phyloP scores from a whole-genome alignment of 1,140 invertebrate genomes.

The Neelides sp. region DNA sequence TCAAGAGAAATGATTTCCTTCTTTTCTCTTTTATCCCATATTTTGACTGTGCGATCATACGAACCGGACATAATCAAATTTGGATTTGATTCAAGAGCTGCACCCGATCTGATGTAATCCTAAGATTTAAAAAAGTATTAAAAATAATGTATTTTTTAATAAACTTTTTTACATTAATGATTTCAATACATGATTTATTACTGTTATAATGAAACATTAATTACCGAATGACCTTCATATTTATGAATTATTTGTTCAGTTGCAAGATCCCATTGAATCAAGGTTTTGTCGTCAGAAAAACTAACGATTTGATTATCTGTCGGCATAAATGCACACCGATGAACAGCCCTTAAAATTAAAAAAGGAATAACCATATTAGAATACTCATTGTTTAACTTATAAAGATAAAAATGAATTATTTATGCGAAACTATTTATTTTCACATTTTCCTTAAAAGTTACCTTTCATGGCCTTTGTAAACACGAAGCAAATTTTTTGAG shows the following conservation, averaged over 20 bases:
- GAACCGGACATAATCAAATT: conserved; percentile 71
- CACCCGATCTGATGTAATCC: conserved; percentile 73
- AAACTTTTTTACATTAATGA: no score
- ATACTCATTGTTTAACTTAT: neutral
- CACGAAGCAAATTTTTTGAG: conserved; percentile 59
- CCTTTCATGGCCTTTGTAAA: conserved; percentile 53
- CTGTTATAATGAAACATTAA: conserved; percentile 7
- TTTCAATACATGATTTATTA: conserved; percentile 16
- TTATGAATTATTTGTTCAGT: conserved; percentile 55
- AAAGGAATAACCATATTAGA: conserved; percentile 16
- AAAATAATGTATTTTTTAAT: neutral
- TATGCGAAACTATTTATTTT: neutral
- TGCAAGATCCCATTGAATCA: conserved; percentile 77
- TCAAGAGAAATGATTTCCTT: conserved; percentile 60
- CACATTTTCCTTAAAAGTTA: conserved; percentile 31
- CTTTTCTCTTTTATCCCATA: conserved; percentile 72
- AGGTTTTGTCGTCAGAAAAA: conserved; percentile 87
- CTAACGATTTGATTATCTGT: conserved; percentile 68
- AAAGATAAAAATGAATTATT: neutral
- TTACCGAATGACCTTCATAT: conserved; percentile 55
- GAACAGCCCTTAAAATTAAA: conserved; percentile 50
- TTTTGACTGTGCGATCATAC: conserved; percentile 81
- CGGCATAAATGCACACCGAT: conserved; percentile 67
- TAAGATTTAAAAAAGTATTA: conserved; percentile 29
- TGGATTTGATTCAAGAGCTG: conserved; percentile 57